These are phyloP conservation scores for Gymnothorax javanicus DNA, from an alignment of 2,797 vertebrate genomes.

Conservation along the genomic window DNA sequence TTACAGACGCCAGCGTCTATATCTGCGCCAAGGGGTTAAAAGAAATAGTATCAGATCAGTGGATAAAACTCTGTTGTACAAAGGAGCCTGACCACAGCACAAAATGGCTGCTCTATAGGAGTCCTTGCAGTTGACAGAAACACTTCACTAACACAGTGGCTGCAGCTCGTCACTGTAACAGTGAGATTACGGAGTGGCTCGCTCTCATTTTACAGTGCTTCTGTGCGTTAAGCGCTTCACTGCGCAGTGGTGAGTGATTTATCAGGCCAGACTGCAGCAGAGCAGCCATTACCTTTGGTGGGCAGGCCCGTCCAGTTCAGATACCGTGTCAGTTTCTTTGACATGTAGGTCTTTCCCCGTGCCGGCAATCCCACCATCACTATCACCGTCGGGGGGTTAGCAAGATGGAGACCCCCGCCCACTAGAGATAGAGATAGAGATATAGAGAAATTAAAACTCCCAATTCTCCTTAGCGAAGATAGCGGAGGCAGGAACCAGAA, in stretches of 20 bases:
- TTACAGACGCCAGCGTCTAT: too few species aligned
- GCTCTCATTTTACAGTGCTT: not conserved
- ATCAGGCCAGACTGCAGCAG: too few species aligned
- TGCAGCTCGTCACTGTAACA: not conserved
- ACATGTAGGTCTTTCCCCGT: constrained; percentile 96
- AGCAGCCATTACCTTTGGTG: constrained; percentile 83
- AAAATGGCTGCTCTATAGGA: not conserved
- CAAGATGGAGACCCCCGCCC: constrained; percentile 83
- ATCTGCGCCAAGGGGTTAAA: too few species aligned
- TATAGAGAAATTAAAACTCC: not conserved
- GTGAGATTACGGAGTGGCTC: not conserved
- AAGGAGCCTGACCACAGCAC: constrained; percentile 10
- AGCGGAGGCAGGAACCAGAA: too few species aligned
- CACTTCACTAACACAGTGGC: not conserved
- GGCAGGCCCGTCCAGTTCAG: constrained; percentile 98
- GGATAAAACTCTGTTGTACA: constrained; percentile 3
- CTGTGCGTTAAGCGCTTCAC: not conserved
- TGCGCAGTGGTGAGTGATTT: not conserved
- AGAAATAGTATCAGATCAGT: not conserved
- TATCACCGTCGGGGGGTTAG: constrained; percentile 92
- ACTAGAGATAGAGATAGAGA: constrained; percentile 31
- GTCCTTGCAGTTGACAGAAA: not conserved
- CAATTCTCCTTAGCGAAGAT: too few species aligned
- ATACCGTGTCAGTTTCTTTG: constrained; percentile 97
- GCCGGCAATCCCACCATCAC: constrained; percentile 98